phyloP scores from a whole-genome alignment of 2,113 vertebrate genomes.

The Pluvialis apricaria region DNA sequence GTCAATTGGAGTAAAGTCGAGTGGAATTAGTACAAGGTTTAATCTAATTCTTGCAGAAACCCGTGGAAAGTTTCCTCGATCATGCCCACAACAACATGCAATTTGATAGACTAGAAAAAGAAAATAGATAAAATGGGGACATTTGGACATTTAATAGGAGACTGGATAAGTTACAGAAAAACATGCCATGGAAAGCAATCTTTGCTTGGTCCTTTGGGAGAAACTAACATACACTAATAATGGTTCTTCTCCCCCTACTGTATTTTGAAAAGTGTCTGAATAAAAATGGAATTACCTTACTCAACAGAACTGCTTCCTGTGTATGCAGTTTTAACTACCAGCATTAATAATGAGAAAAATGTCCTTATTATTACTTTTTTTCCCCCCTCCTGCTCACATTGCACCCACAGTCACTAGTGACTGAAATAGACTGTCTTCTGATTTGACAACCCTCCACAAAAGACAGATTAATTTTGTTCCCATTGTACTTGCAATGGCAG shows the following conservation, averaged over 20 bases:
- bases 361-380: not conserved
- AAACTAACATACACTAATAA: slow-evolving; percentile 10
- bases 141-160: slow-evolving; percentile 14
- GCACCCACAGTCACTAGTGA: not conserved
- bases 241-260: not conserved
- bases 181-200: slow-evolving; percentile 9
- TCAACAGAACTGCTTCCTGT: slow-evolving; percentile 22
- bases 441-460: not conserved
- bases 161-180: slow-evolving; percentile 5
- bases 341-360: slow-evolving; percentile 17
- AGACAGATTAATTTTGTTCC: not conserved
- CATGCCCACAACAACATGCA: not conserved
- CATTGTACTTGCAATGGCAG: not conserved
- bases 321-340: not conserved
- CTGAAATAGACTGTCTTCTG: not conserved
- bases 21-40: not conserved
- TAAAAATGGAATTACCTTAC: slow-evolving; percentile 53
- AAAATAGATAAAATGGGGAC: slow-evolving; percentile 22
- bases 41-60: not conserved
- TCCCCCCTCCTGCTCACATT: not conserved
- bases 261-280: slow-evolving; percentile 2
- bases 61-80: not conserved
- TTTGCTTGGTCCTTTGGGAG: not conserved
- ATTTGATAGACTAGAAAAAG: not conserved
- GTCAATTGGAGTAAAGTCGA: not conserved